Conservation (phyloP, 2,113 vertebrate genomes). For the Sminthopsis crassicaudata region DNA sequence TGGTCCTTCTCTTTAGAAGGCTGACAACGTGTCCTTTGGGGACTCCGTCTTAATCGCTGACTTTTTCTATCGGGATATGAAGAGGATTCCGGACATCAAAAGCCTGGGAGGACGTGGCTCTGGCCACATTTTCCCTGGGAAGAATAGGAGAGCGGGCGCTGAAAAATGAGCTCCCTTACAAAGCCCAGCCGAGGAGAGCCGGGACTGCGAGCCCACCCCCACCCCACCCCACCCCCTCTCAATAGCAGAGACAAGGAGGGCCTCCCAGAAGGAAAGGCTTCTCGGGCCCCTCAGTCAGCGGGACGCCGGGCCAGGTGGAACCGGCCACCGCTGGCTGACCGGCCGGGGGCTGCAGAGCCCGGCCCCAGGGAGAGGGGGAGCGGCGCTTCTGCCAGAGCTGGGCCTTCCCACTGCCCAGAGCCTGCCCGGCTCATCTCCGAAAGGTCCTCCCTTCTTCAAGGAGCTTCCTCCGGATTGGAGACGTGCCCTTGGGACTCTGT, state of each 20-base stretch:
- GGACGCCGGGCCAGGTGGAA: neutral
- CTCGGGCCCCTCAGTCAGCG: too few relatives aligned
- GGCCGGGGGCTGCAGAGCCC: neutral
- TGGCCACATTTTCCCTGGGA: conserved; percentile 81
- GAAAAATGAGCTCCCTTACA: conserved; percentile 82
- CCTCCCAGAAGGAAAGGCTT: conserved; percentile 71
- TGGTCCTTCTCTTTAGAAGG: conserved; percentile 61
- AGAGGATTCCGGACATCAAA: conserved; percentile 91
- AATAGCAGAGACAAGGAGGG: conserved; percentile 69
- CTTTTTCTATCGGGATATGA: conserved; percentile 88
- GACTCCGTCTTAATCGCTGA: conserved; percentile 86
- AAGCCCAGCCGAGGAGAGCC: conserved; percentile 76
- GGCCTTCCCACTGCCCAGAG: too few relatives aligned
- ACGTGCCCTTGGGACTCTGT: neutral
- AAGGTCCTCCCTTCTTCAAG: too few relatives aligned
- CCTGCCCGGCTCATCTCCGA: too few relatives aligned
- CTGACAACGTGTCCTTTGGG: conserved; percentile 85
- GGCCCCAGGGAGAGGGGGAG: neutral
- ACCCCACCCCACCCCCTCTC: conserved; percentile 66
- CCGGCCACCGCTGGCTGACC: neutral
- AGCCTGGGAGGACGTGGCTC: conserved; percentile 83
- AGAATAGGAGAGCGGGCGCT: conserved; percentile 81
- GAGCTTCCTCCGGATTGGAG: neutral
- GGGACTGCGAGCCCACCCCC: conserved; percentile 67
- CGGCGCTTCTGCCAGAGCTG: neutral